Evolutionary conservation across 1,140 invertebrate genomes (phyloP).

Genomic region (Trachymyrmex cornetzi): DNA sequence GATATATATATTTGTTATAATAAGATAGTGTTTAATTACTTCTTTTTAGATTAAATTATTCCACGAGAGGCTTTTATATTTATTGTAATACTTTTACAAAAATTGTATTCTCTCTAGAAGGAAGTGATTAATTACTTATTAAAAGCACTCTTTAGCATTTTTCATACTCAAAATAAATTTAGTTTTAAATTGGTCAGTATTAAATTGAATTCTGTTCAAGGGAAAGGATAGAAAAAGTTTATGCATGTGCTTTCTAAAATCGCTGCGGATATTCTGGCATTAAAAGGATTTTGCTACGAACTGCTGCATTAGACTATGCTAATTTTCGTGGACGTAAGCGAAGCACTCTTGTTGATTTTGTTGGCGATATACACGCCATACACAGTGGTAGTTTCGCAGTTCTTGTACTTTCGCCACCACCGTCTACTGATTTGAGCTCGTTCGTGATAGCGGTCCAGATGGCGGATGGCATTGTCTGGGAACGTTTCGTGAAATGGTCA

Average conservation of each 20-base stretch:
- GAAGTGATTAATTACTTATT: no score
- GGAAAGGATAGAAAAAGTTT: not conserved
- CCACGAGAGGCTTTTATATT: not conserved
- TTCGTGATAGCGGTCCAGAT: conserved; percentile 55
- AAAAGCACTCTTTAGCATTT: no score
- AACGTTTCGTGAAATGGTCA: conserved; percentile 33
- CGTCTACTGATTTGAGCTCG: conserved; percentile 22
- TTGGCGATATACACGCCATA: not conserved
- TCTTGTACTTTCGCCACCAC: conserved; percentile 25
- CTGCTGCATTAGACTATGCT: not conserved
- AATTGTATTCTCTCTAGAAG: no score
- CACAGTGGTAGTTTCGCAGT: not conserved
- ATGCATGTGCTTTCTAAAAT: not conserved
- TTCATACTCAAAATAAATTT: no score
- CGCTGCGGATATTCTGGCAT: not conserved
- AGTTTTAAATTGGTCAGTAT: no score
- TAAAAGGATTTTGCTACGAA: not conserved
- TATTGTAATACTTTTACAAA: not conserved
- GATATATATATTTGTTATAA: not conserved
- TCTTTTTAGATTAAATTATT: no score
- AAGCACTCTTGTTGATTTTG: not conserved
- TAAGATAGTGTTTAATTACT: no score
- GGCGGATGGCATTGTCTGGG: conserved; percentile 53
- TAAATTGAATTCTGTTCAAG: no score
- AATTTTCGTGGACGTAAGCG: conserved; percentile 6